These are phyloP conservation scores for Rugalucina vietnamica DNA, from an alignment of 2,888 invertebrate genomes.

Conservation along the genomic window DNA sequence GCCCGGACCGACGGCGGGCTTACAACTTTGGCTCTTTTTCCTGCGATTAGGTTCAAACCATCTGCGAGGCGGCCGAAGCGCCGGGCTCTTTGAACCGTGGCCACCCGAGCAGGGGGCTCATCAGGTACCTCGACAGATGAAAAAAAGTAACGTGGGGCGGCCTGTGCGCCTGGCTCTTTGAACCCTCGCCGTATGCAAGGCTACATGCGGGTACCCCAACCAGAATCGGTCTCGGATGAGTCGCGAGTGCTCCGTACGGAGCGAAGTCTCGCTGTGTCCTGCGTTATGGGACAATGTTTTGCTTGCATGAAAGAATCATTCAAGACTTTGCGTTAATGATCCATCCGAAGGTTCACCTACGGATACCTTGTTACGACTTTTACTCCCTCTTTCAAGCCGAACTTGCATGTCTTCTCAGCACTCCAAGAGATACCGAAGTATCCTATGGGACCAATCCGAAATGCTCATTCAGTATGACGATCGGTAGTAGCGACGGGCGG, in stretches of 20 bases:
- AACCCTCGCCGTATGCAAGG: not conserved
- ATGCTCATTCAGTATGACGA: constrained; percentile 88
- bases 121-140: not conserved
- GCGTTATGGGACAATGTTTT: too few species aligned
- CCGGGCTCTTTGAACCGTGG: not conserved
- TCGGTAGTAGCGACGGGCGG: constrained; percentile 90
- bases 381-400: constrained; percentile 87
- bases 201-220: not conserved
- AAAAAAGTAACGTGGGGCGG: not conserved
- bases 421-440: constrained; percentile 50
- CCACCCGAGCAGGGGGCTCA: not conserved
- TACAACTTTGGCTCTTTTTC: not conserved
- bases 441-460: constrained; percentile 79
- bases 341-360: constrained; percentile 88
- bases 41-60: not conserved
- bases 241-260: too few species aligned
- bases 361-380: constrained; percentile 89
- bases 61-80: not conserved
- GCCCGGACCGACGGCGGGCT: not conserved
- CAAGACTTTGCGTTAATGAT: constrained; percentile 80
- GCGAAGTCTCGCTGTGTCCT: too few species aligned
- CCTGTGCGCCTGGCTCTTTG: not conserved
- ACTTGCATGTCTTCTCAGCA: constrained; percentile 87
- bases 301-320: too few species aligned
- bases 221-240: not conserved